Evolutionary conservation across 1,140 invertebrate species (phyloP).

Genomic region (Mizuhopecten yessoensis): DNA sequence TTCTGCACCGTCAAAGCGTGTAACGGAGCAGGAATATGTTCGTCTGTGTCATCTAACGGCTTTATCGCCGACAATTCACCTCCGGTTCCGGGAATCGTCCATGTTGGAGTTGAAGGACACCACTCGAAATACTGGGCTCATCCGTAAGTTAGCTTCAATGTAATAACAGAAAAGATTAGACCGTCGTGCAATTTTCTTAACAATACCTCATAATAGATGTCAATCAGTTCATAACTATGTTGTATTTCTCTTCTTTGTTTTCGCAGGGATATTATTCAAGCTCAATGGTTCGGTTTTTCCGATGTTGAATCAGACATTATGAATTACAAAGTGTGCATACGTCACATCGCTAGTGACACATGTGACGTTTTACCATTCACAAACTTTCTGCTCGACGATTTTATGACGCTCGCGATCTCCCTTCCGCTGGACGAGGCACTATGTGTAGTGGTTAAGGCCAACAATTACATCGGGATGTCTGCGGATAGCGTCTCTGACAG

Average conservation of each 20-base stretch:
- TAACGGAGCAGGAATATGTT: slow-evolving; percentile 65
- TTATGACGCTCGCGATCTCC: slow-evolving; percentile 44
- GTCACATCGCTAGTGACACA: background rate
- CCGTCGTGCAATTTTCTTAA: too few species aligned
- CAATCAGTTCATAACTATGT: too few species aligned
- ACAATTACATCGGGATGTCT: slow-evolving; percentile 65
- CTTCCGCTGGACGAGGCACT: slow-evolving; percentile 56
- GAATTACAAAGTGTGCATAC: slow-evolving; percentile 67
- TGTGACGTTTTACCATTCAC: slow-evolving; percentile 62
- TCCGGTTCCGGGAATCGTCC: slow-evolving; percentile 63
- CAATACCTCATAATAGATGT: too few species aligned
- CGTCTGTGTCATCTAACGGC: slow-evolving; percentile 61
- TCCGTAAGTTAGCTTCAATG: slow-evolving; percentile 21
- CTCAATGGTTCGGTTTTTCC: slow-evolving; percentile 66
- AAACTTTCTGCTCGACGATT: slow-evolving; percentile 48
- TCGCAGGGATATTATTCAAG: slow-evolving; percentile 54
- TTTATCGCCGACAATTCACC: slow-evolving; percentile 65
- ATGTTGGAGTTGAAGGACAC: slow-evolving; percentile 50
- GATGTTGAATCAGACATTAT: slow-evolving; percentile 71
- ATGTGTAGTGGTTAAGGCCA: slow-evolving; percentile 65
- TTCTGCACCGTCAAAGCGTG: slow-evolving; percentile 62
- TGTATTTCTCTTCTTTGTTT: too few species aligned
- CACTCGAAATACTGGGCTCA: slow-evolving; percentile 59
- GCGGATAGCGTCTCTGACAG: slow-evolving; percentile 56
- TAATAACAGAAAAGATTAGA: too few species aligned